Evolutionary conservation across 2,113 vertebrate genomes (phyloP).

Genomic region (Anoplopoma fimbria): DNA sequence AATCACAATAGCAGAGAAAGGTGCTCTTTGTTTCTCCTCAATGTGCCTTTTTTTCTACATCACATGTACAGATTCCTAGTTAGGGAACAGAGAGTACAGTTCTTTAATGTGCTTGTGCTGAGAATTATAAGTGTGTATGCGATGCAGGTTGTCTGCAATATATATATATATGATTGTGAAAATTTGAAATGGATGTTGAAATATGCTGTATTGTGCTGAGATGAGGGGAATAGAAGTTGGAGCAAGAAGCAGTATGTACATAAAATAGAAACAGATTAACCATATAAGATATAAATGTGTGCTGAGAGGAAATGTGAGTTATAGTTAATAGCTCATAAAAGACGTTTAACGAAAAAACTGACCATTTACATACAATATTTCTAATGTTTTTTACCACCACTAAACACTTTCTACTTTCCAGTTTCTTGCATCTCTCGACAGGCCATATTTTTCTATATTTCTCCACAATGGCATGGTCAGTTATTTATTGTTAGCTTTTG

Average conservation of each 20-base stretch:
- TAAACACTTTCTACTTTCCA: conserved; percentile 11
- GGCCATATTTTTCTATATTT: conserved; percentile 1
- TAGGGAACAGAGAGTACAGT: background rate
- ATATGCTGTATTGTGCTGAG: conserved; percentile 1
- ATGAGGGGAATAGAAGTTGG: background rate
- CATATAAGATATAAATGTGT: background rate
- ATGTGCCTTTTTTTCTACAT: background rate
- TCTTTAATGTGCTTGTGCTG: background rate
- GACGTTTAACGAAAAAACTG: background rate
- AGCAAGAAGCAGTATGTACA: background rate
- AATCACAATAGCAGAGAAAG: background rate
- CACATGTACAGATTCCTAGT: background rate
- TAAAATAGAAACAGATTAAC: background rate
- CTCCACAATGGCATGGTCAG: background rate
- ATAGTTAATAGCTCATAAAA: conserved; percentile 2
- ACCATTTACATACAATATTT: background rate
- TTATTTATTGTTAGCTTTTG: background rate
- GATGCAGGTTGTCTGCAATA: background rate
- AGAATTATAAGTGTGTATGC: background rate
- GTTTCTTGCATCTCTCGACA: conserved; percentile 2
- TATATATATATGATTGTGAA: background rate
- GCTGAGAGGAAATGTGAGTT: background rate
- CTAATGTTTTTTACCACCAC: conserved; percentile 2
- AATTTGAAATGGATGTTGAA: background rate
- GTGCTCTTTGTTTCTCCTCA: background rate